Evolutionary conservation across 2,797 vertebrate species (phyloP).

Genomic region (Esox lucius): DNA sequence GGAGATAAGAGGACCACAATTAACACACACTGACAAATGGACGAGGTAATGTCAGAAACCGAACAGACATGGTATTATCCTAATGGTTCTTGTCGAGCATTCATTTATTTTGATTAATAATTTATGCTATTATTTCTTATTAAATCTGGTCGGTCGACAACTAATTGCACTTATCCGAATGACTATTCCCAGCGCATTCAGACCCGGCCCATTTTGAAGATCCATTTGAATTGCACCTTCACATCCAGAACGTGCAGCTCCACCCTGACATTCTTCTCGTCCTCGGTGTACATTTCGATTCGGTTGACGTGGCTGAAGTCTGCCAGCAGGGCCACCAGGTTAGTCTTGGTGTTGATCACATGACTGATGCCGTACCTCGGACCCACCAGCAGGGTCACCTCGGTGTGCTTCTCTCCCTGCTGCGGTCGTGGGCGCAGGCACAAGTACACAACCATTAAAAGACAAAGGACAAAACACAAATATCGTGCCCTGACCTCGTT

Average conservation of each 20-base stretch:
- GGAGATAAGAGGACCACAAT: conserved; percentile 55
- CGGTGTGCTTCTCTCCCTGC: conserved; percentile 97
- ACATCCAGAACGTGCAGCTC: conserved; percentile 98
- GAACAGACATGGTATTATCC: background rate
- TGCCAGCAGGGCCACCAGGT: conserved; percentile 93
- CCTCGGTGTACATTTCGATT: conserved; percentile 98
- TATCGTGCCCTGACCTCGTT: background rate
- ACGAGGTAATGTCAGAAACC: conserved; percentile 6
- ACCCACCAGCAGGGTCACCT: conserved; percentile 95
- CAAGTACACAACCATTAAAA: conserved; percentile 17
- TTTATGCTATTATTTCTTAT: background rate
- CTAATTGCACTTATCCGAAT: background rate
- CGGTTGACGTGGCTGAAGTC: conserved; percentile 98
- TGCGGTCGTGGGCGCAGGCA: conserved; percentile 53
- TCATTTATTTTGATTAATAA: background rate
- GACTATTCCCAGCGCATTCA: background rate
- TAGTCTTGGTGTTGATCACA: conserved; percentile 98
- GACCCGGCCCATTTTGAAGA: background rate
- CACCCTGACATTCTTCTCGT: conserved; percentile 88
- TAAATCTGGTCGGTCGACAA: background rate
- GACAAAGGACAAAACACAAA: background rate
- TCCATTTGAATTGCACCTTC: conserved; percentile 76
- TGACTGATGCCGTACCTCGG: conserved; percentile 97
- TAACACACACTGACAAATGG: conserved; percentile 37
- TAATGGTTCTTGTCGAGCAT: background rate